Evolutionary conservation across 1,140 invertebrate species (phyloP).

Genomic region (Drosophila cardini): DNA sequence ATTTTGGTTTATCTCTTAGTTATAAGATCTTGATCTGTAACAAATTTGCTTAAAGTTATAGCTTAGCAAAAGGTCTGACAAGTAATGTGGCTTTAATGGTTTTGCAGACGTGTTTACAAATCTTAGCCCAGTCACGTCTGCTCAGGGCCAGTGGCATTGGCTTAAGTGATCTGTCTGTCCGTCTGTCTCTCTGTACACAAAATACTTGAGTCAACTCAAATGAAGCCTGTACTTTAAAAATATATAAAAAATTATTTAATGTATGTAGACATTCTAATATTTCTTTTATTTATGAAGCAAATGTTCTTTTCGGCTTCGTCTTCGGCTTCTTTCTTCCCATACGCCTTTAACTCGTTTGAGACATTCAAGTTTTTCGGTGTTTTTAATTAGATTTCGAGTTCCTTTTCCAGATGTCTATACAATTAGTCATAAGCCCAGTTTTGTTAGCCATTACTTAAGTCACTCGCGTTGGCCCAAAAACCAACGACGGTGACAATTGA

Average conservation of each 20-base stretch:
- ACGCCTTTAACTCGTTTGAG: constrained; percentile 18
- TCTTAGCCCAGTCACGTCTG: constrained; percentile 1
- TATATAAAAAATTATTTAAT: neutral
- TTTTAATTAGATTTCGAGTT: constrained; percentile 5
- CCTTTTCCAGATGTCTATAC: neutral
- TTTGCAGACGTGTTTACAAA: neutral
- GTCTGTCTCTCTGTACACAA: too few relatives aligned
- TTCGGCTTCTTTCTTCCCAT: constrained; percentile 25
- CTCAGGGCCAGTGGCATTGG: constrained; percentile 28
- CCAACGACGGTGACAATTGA: constrained; percentile 26
- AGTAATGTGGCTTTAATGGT: neutral
- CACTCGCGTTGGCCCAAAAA: constrained; percentile 32
- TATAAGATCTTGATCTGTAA: neutral
- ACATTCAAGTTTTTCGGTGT: constrained; percentile 19
- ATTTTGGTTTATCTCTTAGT: neutral
- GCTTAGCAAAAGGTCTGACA: constrained; percentile 2
- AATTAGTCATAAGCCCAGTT: constrained; percentile 4
- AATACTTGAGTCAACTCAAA: constrained; percentile 9
- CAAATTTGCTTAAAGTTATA: neutral
- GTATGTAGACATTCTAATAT: constrained; percentile 34
- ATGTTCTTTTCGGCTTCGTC: constrained; percentile 31
- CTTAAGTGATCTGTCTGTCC: constrained; percentile 1
- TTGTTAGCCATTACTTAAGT: constrained; percentile 47
- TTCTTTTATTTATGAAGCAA: constrained; percentile 42
- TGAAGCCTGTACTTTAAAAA: constrained; percentile 20